phyloP scores from a whole-genome alignment of 2,113 vertebrate genomes.

The Brachypteracias leptosomus region DNA sequence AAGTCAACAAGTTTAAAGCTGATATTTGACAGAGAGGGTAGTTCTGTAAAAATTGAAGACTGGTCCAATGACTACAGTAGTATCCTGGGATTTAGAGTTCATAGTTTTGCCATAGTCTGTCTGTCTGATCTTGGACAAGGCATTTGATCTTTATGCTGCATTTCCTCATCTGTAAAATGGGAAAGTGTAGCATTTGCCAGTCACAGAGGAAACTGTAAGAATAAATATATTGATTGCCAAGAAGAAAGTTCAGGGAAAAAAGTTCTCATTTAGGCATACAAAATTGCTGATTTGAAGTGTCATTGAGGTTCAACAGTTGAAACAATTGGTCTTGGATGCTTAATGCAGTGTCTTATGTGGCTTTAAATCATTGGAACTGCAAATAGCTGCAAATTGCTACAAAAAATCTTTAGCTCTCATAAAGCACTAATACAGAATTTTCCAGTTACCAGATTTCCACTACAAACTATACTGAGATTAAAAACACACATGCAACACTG shows the following conservation, averaged over 20 bases:
- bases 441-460: neutral
- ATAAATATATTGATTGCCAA: neutral
- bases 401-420: neutral
- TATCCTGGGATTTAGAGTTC: neutral
- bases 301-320: neutral
- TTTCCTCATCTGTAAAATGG: neutral
- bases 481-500: neutral
- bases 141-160: neutral
- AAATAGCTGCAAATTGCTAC: neutral
- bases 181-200: neutral
- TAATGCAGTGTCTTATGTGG: neutral
- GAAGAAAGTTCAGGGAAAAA: neutral
- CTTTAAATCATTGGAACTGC: neutral
- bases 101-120: neutral
- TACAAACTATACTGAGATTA: neutral
- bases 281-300: neutral
- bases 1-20: slow-evolving; percentile 28
- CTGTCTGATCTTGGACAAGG: neutral
- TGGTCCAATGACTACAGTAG: neutral
- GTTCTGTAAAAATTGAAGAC: neutral
- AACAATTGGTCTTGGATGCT: neutral
- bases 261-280: neutral
- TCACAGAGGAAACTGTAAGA: neutral
- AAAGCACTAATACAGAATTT: neutral
- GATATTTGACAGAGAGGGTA: neutral